Percentiles rank a stretch among this genome's conserved stretches.
These are phyloP conservation scores for Zootoca vivipara DNA, from an alignment of 2,113 vertebrate species.

Conservation along the genomic window DNA sequence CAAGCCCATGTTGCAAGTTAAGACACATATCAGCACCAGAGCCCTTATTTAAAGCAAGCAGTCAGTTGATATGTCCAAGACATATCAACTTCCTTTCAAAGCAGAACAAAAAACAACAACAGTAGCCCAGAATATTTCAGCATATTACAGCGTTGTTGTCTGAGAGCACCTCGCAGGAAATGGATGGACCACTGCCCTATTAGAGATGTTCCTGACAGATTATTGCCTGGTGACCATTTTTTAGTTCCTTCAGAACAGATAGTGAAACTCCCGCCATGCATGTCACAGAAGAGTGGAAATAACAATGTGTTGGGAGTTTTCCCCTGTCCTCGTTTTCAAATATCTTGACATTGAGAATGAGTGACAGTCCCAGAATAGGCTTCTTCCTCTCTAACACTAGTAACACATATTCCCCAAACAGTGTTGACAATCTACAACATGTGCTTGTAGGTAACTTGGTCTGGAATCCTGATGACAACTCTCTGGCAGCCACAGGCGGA, in stretches of 20 bases:
- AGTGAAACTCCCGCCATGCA: not conserved
- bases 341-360: constrained; percentile 44
- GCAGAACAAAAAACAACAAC: not conserved
- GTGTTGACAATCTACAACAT: not conserved
- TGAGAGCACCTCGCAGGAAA: constrained; percentile 20
- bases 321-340: constrained; percentile 7
- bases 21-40: constrained; percentile 26
- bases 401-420: not conserved
- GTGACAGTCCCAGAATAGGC: not conserved
- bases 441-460: not conserved
- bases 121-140: not conserved
- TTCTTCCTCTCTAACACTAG: constrained; percentile 7
- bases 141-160: constrained; percentile 2
- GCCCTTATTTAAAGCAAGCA: constrained; percentile 25
- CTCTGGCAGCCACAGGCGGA: fast-evolving
- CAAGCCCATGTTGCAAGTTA: constrained; percentile 43
- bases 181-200: not conserved
- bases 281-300: not conserved
- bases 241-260: not conserved
- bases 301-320: fast-evolving
- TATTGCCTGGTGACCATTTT: not conserved
- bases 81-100: constrained; percentile 30
- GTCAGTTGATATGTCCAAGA: constrained; percentile 12
- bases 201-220: constrained; percentile 8
- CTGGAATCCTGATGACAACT: constrained; percentile 25